These are phyloP conservation scores for Galago senegalensis DNA, from an alignment of 2,797 vertebrate genomes.

Conservation along the genomic window DNA sequence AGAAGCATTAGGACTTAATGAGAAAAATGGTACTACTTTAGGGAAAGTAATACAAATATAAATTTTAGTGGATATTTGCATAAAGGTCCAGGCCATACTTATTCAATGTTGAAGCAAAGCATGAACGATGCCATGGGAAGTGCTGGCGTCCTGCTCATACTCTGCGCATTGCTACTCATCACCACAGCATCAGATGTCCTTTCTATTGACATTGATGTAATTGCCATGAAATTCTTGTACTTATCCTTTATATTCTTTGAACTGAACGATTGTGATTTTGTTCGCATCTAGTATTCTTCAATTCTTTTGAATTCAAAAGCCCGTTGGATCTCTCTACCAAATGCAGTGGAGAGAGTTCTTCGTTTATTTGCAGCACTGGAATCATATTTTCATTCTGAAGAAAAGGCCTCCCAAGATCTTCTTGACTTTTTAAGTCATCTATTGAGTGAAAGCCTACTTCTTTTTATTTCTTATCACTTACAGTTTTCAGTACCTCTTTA, in stretches of 20 bases:
- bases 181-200: background rate
- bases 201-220: slow-evolving; percentile 10
- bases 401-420: background rate
- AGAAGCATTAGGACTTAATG: background rate
- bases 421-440: slow-evolving; percentile 26
- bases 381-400: background rate
- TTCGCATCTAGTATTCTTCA: slow-evolving; percentile 20
- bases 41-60: background rate
- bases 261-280: background rate
- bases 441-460: background rate
- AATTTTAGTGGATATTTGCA: slow-evolving; percentile 27
- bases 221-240: background rate
- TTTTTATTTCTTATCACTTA: slow-evolving; percentile 1
- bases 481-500: slow-evolving; percentile 54
- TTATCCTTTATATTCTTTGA: slow-evolving; percentile 1
- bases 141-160: background rate
- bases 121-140: background rate
- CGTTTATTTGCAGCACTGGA: background rate
- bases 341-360: background rate
- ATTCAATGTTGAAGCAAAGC: slow-evolving; percentile 1
- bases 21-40: slow-evolving; percentile 38
- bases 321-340: background rate
- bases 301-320: background rate
- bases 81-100: background rate
- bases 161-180: background rate